These are phyloP conservation scores for Capricornis sumatraensis DNA, from an alignment of 2,113 vertebrate species.

Conservation along the genomic window DNA sequence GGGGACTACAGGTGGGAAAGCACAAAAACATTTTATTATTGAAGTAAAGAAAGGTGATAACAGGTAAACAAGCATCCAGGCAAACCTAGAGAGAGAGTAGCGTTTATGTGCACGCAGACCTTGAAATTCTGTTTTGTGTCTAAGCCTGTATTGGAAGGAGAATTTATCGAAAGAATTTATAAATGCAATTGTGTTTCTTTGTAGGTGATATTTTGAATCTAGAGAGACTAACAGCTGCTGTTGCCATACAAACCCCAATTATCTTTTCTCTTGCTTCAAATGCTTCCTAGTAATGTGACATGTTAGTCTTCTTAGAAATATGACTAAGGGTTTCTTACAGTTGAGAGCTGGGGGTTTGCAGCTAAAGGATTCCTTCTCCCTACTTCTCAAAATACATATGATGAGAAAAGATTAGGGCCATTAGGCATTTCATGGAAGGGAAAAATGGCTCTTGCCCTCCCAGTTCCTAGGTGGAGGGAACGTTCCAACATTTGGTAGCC, in stretches of 20 bases:
- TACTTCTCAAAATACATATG: not conserved
- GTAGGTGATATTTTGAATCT: not conserved
- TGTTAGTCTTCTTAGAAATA: not conserved
- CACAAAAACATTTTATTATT: not conserved
- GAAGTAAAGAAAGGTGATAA: not conserved
- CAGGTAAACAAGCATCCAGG: not conserved
- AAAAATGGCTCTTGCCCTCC: not conserved
- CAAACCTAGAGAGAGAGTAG: not conserved
- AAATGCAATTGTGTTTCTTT: constrained; percentile 1
- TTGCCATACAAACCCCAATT: not conserved
- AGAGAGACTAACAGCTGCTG: not conserved
- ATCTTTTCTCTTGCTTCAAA: not conserved
- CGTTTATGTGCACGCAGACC: not conserved
- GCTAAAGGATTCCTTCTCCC: not conserved
- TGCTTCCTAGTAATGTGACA: not conserved
- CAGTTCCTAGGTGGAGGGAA: not conserved
- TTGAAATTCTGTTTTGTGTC: not conserved
- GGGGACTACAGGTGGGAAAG: not conserved
- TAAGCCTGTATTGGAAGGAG: not conserved
- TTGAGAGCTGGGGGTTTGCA: not conserved
- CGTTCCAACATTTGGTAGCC: not conserved
- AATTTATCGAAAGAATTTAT: not conserved
- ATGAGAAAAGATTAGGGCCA: not conserved
- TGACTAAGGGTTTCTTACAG: not conserved
- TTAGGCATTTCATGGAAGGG: not conserved